phyloP scores from a whole-genome alignment of 1,140 invertebrate species.

The Drosophila leontia region DNA sequence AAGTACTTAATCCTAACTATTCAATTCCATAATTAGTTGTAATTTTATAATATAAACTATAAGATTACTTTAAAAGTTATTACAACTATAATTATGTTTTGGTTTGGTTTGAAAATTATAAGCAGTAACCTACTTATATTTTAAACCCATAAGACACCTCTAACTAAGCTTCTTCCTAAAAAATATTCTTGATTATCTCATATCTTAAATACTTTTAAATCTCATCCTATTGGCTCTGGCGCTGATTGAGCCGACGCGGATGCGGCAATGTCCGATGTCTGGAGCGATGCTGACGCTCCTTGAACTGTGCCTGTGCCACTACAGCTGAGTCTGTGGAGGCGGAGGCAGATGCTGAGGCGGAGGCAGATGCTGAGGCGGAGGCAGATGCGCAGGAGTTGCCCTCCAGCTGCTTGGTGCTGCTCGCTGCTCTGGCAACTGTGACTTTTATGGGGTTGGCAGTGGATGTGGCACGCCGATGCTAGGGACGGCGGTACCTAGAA shows the following conservation, averaged over 20 bases:
- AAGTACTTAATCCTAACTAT: not conserved
- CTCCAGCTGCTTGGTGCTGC: conserved; percentile 12
- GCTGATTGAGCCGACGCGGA: conserved; percentile 7
- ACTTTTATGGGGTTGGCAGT: conserved; percentile 17
- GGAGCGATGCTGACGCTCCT: conserved; percentile 28
- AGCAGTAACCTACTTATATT: too few species aligned
- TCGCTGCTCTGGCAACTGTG: conserved; percentile 9
- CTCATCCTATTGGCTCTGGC: conserved; percentile 19
- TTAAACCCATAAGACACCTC: not conserved
- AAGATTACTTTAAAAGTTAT: not conserved
- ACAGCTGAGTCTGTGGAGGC: conserved; percentile 10
- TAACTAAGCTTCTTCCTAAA: not conserved
- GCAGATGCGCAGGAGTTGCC: not conserved
- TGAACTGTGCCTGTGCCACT: not conserved
- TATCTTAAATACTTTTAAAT: conserved; percentile 1
- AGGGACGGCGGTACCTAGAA: conserved; percentile 64
- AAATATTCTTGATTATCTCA: not conserved
- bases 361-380: not conserved
- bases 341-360: not conserved
- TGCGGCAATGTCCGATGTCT: conserved; percentile 6
- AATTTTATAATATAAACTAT: not conserved
- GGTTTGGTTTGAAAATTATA: too few species aligned
- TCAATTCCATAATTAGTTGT: too few species aligned
- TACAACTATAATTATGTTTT: not conserved
- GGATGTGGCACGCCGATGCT: conserved; percentile 54